Evolutionary conservation across 2,888 invertebrate genomes (phyloP).

Genomic region (Drosophila nr. fundita): DNA sequence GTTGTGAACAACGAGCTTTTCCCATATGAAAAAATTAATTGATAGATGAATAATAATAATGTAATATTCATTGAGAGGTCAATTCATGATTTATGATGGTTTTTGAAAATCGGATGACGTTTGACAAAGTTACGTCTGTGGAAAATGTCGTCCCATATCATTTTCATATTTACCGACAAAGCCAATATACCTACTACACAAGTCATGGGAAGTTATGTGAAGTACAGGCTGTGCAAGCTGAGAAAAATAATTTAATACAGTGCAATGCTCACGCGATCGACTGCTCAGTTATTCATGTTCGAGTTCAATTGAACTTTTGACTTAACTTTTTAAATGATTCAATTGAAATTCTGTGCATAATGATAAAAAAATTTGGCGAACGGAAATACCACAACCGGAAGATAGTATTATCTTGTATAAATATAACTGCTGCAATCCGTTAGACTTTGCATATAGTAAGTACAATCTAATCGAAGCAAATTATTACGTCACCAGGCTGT

Average conservation of each 20-base stretch:
- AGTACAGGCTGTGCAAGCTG: background rate
- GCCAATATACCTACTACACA: background rate
- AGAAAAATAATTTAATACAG: slow-evolving; percentile 30
- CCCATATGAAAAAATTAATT: background rate
- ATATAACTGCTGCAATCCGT: background rate
- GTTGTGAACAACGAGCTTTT: background rate
- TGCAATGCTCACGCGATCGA: slow-evolving; percentile 18
- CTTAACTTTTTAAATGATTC: slow-evolving; percentile 65
- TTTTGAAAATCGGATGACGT: background rate
- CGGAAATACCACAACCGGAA: slow-evolving; percentile 64
- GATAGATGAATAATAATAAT: background rate
- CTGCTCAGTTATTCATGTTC: slow-evolving; percentile 21
- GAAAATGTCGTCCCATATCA: background rate
- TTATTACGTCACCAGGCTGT: slow-evolving; percentile 43
- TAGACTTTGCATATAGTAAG: slow-evolving; percentile 15
- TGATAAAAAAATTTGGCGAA: slow-evolving; percentile 42
- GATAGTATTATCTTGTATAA: slow-evolving; percentile 20
- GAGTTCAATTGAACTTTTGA: slow-evolving; percentile 61
- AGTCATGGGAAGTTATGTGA: background rate
- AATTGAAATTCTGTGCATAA: slow-evolving; percentile 26
- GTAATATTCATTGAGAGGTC: too few species aligned
- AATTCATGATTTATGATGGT: background rate
- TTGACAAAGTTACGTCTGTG: background rate
- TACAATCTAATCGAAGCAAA: slow-evolving; percentile 56
- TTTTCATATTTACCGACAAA: background rate